These are phyloP conservation scores for Mnemiopsis leidyi DNA, from an alignment of 37 sponge, comb jelly and placozoan genomes.

Conservation along the genomic window DNA sequence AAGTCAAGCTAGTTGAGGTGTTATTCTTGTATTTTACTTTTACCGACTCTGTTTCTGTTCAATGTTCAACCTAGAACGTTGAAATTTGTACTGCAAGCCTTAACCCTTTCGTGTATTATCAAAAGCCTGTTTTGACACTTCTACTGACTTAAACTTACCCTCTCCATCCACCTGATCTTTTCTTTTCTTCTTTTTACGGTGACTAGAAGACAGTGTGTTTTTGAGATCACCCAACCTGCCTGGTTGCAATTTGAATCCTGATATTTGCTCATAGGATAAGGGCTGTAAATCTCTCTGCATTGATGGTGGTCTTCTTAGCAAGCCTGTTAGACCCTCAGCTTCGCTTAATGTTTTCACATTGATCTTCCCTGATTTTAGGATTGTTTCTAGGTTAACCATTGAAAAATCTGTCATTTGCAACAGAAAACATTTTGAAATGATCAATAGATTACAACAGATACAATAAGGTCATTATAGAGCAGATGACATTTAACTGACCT, in stretches of 20 bases:
- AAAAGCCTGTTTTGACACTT: too few species aligned
- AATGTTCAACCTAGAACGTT: too few species aligned
- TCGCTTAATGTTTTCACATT: constrained; percentile 9
- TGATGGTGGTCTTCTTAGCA: constrained; percentile 8
- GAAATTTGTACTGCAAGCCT: too few species aligned
- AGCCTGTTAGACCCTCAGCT: constrained; percentile 25
- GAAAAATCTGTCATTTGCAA: too few species aligned
- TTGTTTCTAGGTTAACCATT: too few species aligned
- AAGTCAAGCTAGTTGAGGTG: too few species aligned
- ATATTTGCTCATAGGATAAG: neutral
- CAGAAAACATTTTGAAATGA: too few species aligned
- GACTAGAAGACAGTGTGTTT: neutral
- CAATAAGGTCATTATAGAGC: neutral
- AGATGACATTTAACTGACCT: neutral
- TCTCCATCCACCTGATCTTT: constrained; percentile 27
- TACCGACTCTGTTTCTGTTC: too few species aligned
- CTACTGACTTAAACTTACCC: constrained; percentile 11
- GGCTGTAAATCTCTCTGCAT: constrained; percentile 22
- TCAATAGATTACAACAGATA: neutral
- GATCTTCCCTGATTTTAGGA: neutral
- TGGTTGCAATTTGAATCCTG: constrained; percentile 35
- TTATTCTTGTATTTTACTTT: too few species aligned
- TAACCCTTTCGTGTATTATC: too few species aligned
- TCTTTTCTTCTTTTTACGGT: constrained; percentile 51
- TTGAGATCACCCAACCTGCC: constrained; percentile 15